Conservation (phyloP, 2,888 invertebrate species). For the Anodontia alba region DNA sequence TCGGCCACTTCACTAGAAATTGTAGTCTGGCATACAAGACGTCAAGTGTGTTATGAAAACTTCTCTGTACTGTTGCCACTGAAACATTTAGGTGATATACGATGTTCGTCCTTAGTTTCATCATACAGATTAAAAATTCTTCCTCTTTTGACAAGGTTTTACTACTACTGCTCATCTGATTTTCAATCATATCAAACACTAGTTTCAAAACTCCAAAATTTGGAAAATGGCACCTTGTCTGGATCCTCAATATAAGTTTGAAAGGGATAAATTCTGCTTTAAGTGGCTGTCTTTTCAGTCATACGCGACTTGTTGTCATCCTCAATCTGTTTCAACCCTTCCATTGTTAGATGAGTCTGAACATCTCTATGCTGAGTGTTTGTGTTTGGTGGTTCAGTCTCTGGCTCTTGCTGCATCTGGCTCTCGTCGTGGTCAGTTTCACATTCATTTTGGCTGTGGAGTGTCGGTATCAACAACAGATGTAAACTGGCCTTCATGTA, state of each 20-base stretch:
- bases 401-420: background rate
- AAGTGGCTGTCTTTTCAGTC: background rate
- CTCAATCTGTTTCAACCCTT: constrained; percentile 9
- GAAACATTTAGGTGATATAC: constrained; percentile 37
- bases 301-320: constrained; percentile 21
- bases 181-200: constrained; percentile 22
- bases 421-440: too few relatives aligned
- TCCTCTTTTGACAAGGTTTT: too few relatives aligned
- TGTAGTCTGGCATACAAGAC: too few relatives aligned
- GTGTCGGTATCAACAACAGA: background rate
- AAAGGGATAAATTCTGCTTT: constrained; percentile 4
- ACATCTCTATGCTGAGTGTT: background rate
- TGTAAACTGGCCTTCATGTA: background rate
- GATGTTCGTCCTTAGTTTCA: constrained; percentile 35
- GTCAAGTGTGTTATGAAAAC: constrained; percentile 34
- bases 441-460: background rate
- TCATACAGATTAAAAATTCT: too few relatives aligned
- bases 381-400: too few relatives aligned
- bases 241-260: constrained; percentile 20
- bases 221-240: constrained; percentile 31
- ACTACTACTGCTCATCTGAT: constrained; percentile 16
- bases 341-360: constrained; percentile 30
- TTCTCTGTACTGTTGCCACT: constrained; percentile 21
- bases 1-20: constrained; percentile 37
- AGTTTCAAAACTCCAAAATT: constrained; percentile 27